Base-by-base conservation (phyloP, 1,140 invertebrate genomes). In the Pseudomyrmex dendroicus region DNA sequence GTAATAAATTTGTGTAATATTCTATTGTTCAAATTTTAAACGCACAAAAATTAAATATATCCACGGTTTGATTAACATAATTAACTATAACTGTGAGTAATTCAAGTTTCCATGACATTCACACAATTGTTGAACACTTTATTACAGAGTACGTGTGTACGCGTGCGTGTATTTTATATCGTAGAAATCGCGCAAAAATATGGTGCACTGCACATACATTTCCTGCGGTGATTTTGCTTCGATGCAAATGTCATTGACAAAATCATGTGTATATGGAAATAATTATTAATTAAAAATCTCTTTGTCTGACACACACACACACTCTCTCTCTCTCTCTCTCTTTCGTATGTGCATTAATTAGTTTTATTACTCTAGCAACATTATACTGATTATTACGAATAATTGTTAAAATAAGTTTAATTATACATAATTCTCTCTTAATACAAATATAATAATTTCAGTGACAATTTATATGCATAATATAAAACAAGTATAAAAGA, bases 271-370 rank as follows among this genome's bases (percentile, higher is more conserved):
- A 35, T 35, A 7, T 35, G 5, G 0, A 35, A 35, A 35, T 61
- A n/a, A 35, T 63, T 70, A 54, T 68, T 68, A 35, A 72, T 59
- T 73, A 44, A 4, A 73, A 61, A 61, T 20, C 1, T 20, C 61
- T 9, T 73, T 20, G 46, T 22, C 9, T 70, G 8, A 22, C 22
- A 22, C 22, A 22, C 22, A 22, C 22, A 22, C 22, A 22, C 22
- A 22, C 22, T 10, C 15, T 73, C 50, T 44, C 2, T 17, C 44
- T 44, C 9, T 73, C 5, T 46, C 2, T 61, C 25, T 73, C 17
- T 20, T 12, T 61, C 13, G 20, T 35, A 4, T 22, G 2, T 22
- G 2, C 9, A 68, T 78, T 35, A 56, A 70, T 13, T 35, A 35
- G 22, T 56, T 20, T 68, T 46, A 68, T 57, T 48, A 68, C 5